Conservation (phyloP, 2,888 invertebrate genomes). For the Polyommatus icarus region DNA sequence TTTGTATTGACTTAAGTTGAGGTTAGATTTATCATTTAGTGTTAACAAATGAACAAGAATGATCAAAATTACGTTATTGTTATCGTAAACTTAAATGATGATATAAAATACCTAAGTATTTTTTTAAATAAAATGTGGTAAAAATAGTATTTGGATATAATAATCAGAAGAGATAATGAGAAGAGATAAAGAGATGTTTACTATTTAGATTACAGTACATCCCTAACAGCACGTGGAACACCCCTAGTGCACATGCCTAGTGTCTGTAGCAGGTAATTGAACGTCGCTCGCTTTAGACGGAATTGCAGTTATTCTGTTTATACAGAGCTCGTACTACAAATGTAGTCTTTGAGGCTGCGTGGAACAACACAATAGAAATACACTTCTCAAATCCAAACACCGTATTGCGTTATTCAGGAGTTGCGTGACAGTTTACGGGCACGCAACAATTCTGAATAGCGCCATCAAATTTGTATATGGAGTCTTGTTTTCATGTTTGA, state of each 20-base stretch:
- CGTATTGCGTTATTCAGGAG: neutral
- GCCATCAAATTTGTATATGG: slow-evolving; percentile 17
- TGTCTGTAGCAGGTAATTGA: slow-evolving; percentile 24
- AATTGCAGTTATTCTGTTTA: slow-evolving; percentile 28
- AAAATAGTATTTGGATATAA: no score
- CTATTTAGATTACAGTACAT: neutral
- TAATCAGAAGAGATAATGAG: no score
- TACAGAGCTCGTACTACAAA: slow-evolving; percentile 16
- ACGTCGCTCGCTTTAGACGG: slow-evolving; percentile 28
- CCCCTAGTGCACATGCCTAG: slow-evolving; percentile 3
- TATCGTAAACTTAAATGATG: no score
- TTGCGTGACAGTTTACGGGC: slow-evolving; percentile 19
- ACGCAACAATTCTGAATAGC: slow-evolving; percentile 6
- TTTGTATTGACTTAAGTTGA: neutral
- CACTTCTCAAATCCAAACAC: slow-evolving; percentile 18
- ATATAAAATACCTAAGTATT: no score
- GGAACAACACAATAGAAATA: slow-evolving; percentile 12
- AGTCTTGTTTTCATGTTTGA: slow-evolving; percentile 7
- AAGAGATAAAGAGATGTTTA: no score
- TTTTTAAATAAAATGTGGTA: no score
- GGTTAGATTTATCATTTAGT: neutral
- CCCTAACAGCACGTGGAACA: neutral
- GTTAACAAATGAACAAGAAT: neutral
- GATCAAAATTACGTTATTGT: no score
- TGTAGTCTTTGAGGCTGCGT: slow-evolving; percentile 20